Evolutionary conservation across 2,888 invertebrate species (phyloP).

Genomic region (Teinopalpus imperialis): DNA sequence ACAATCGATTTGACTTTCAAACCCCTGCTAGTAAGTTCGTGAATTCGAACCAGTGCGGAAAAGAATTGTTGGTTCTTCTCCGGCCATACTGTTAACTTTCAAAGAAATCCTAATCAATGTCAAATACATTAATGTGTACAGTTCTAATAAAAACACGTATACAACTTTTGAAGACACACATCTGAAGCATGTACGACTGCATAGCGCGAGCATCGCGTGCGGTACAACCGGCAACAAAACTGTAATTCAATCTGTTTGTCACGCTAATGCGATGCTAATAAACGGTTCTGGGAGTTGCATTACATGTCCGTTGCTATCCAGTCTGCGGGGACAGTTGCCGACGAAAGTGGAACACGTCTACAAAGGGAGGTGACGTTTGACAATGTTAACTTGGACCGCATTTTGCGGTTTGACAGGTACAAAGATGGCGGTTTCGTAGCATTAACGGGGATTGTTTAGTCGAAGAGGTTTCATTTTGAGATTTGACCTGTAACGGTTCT

Average conservation of each 20-base stretch:
- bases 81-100: too few relatives aligned
- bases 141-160: too few relatives aligned
- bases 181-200: too few relatives aligned
- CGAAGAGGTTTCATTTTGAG: conserved; percentile 22
- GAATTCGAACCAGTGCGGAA: too few relatives aligned
- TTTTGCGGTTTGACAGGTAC: conserved; percentile 28
- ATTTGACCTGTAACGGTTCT: conserved; percentile 6
- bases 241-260: conserved; percentile 50
- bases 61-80: too few relatives aligned
- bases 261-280: conserved; percentile 48
- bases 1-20: too few relatives aligned
- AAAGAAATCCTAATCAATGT: too few relatives aligned
- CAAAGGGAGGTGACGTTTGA: conserved; percentile 19
- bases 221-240: conserved; percentile 31
- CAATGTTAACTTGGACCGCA: conserved; percentile 21
- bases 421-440: conserved; percentile 8
- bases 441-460: conserved; percentile 13
- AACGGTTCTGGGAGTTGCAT: conserved; percentile 43
- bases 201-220: conserved; percentile 18
- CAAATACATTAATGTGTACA: too few relatives aligned
- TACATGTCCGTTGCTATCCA: conserved; percentile 35
- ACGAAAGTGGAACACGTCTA: conserved; percentile 27
- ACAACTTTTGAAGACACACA: too few relatives aligned
- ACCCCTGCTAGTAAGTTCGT: too few relatives aligned
- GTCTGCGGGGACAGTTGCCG: conserved; percentile 20